Base-by-base conservation (phyloP, 2,888 invertebrate genomes). In the Mechanitis mazaeus region DNA sequence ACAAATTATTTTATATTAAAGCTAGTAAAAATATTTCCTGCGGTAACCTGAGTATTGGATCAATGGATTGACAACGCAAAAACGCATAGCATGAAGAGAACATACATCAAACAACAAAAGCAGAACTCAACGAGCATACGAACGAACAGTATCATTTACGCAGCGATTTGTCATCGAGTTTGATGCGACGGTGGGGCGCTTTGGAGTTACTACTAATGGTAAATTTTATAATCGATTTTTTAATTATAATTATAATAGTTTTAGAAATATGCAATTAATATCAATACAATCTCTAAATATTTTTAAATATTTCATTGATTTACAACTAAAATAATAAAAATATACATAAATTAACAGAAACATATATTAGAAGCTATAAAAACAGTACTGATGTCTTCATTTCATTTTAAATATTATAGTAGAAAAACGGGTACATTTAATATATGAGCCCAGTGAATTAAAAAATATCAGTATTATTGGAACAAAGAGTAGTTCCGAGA, bases 131-230 rank as follows among this genome's bases (percentile, higher is more conserved):
- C 69, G 69, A 70, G 74, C 78, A 75, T 81, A 71, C 82, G 77
- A 80, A 72, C 79, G 84, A 83, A 86, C 85, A 87, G 85, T 87
- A 87, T 87, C 86, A 87, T 87, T 87, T 87, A 85, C 83, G 81
- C 83, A 83, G 83, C 87, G 83, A 89, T 89, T 88, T 88, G 89
- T 89, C 87, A 88, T 87, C 85, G 84, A 82, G 85, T 85, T 85
- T 83, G 75, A 74, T 71, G 69, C 76, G 75, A 69, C 73, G 75
- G 73, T 77, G 75, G 74, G 75, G 77, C 76, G 69, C 75, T 79
- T 80, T 76, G 71, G 74, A 58, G 64, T 56, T 66, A 66, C 67
- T 79, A 85, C 84, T 66, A 76, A 72, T 72, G 65, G 70, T 69
- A 66, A 59, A 61, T 62, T 61, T 50, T 45, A 35, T 35, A n/a